Base-by-base conservation (phyloP, 2,888 invertebrate genomes). In the Punctoribates punctum region DNA sequence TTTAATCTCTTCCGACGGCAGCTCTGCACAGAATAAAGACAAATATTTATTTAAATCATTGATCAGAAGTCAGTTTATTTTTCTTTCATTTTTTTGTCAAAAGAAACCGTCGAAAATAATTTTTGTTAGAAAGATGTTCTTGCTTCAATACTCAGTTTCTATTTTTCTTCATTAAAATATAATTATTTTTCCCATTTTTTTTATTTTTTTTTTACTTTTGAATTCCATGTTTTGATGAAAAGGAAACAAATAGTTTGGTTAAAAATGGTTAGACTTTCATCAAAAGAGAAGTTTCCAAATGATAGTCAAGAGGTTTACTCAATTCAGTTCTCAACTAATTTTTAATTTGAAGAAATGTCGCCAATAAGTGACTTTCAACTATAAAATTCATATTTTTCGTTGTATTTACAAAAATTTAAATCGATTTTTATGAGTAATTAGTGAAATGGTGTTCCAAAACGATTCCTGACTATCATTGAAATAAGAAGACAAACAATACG, bases 1-100 rank as follows among this genome's bases (percentile, higher is more conserved):
- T 42, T 42, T 38, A 13, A 42, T 70, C n/a, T 70, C 70, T 34
- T 70, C 42, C 4, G 70, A 70, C 8, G 70, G 46, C 46, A 42
- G 70, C 4, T 70, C 70, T 42, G 62, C 2, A n/a, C 34, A n/a
- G 17, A 62, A 62, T n/a, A 23, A 17, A 34, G 3, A n/a, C 20
- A 62, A 62, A 62, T 29, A 62, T 62, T 34, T 62, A 62, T 62
- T 62, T 29, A 62, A 29, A 62, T 60, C 13, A 57, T 62, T 29
- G 29, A 62, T 62, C 34, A 29, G 5, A 29, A 62, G 17, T 34
- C 29, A 17, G 62, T 60, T 60, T 62, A 29, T 34, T 62, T 57
- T 23, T 23, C 5, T 25, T 57, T 62, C 27, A 29, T n/a, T 62
- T 57, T 20, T 20, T 25, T 25, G 8, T 5, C 25, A 25, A 57